Evolutionary conservation across 2,113 vertebrate species (phyloP).

Genomic region (Myanophis thanlyinensis): DNA sequence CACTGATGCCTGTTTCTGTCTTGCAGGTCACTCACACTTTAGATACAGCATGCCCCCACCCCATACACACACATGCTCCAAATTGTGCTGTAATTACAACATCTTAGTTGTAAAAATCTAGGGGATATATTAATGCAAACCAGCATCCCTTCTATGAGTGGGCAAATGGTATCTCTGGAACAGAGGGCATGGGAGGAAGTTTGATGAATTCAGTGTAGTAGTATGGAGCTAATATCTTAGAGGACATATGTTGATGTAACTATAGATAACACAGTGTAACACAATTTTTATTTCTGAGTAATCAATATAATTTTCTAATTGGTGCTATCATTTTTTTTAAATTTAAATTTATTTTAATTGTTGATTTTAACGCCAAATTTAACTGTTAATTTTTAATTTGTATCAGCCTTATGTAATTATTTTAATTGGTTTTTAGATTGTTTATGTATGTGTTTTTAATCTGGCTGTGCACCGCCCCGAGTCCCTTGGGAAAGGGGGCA

Average conservation of each 20-base stretch:
- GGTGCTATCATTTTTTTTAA: too few relatives aligned
- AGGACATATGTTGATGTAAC: neutral
- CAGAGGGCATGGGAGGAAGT: conserved; percentile 13
- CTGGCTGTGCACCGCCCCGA: too few relatives aligned
- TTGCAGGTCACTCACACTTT: neutral
- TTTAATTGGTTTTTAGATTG: too few relatives aligned
- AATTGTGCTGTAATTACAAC: neutral
- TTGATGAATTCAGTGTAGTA: neutral
- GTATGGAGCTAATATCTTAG: neutral
- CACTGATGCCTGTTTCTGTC: neutral
- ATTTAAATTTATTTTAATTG: too few relatives aligned
- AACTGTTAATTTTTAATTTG: too few relatives aligned
- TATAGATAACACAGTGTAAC: too few relatives aligned
- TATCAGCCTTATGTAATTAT: too few relatives aligned
- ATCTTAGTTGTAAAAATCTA: conserved; percentile 24
- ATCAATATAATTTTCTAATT: too few relatives aligned
- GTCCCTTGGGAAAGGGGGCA: too few relatives aligned
- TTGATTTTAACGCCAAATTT: too few relatives aligned
- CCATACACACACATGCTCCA: neutral
- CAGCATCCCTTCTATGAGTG: neutral
- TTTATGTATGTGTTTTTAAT: too few relatives aligned
- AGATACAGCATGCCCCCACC: neutral
- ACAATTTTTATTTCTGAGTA: too few relatives aligned
- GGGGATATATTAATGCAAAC: neutral
- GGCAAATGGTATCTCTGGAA: conserved; percentile 6